These are phyloP conservation scores for Plusia festucae DNA, from an alignment of 2,888 invertebrate species.

Conservation along the genomic window DNA sequence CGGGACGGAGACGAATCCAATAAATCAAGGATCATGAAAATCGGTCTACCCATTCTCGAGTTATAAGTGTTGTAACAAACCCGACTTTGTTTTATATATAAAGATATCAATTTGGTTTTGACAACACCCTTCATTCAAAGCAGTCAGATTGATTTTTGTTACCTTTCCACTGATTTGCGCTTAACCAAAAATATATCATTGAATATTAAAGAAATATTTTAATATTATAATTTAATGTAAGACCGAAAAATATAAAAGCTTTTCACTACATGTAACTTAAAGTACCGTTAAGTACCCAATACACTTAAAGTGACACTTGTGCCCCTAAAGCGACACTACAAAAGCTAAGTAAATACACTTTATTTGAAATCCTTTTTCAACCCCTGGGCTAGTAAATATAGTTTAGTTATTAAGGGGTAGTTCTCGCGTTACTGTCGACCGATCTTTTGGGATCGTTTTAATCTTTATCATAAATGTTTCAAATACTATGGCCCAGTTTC, in stretches of 20 bases:
- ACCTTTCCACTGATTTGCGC: too few relatives aligned
- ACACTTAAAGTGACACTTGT: constrained; percentile 27
- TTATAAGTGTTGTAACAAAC: too few relatives aligned
- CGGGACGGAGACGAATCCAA: too few relatives aligned
- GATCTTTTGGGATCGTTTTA: too few relatives aligned
- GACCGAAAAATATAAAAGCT: background rate
- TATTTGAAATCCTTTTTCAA: constrained; percentile 32
- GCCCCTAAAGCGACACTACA: constrained; percentile 44
- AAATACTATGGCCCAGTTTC: too few relatives aligned
- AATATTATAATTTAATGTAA: background rate
- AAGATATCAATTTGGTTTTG: too few relatives aligned
- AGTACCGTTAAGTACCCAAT: constrained; percentile 17
- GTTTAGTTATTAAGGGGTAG: constrained; percentile 1
- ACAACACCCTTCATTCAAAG: too few relatives aligned
- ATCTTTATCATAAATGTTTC: too few relatives aligned
- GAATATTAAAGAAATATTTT: background rate
- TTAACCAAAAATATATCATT: background rate
- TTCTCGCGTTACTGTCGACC: background rate
- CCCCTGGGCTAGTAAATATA: constrained; percentile 14
- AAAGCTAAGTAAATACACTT: constrained; percentile 54
- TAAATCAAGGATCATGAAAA: too few relatives aligned
- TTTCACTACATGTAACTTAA: constrained; percentile 12
- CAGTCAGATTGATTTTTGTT: too few relatives aligned
- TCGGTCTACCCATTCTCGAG: too few relatives aligned
- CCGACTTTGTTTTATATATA: too few relatives aligned